These are phyloP conservation scores for Caenorhabditis auriculariae DNA, from an alignment of 2,888 invertebrate species.

Conservation along the genomic window DNA sequence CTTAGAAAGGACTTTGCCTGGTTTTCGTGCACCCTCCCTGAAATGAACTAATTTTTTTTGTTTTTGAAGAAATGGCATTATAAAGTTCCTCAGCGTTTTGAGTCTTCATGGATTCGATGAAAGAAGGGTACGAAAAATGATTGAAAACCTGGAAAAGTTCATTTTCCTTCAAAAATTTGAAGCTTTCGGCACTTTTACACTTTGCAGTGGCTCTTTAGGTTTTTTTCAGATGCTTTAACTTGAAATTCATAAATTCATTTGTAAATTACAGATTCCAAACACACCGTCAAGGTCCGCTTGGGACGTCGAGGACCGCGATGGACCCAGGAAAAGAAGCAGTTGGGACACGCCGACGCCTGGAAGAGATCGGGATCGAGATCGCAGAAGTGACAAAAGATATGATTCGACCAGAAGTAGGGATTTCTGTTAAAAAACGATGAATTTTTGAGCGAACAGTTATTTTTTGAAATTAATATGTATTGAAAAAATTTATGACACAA, in stretches of 20 bases:
- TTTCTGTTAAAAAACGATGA: too few species aligned
- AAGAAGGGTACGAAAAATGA: too few species aligned
- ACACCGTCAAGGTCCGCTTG: slow-evolving; percentile 56
- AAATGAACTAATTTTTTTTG: too few species aligned
- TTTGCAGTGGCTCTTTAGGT: neutral
- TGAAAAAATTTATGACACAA: too few species aligned
- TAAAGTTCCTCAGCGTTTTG: too few species aligned
- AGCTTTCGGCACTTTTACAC: neutral
- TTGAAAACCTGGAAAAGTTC: neutral
- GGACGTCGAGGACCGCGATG: slow-evolving; percentile 52
- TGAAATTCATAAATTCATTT: neutral
- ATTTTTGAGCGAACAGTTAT: too few species aligned
- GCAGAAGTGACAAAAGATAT: slow-evolving; percentile 16
- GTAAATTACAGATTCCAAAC: slow-evolving; percentile 39
- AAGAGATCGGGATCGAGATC: slow-evolving; percentile 13
- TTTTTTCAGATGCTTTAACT: too few species aligned
- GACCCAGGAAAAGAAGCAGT: slow-evolving; percentile 63
- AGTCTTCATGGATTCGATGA: too few species aligned
- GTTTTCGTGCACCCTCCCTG: too few species aligned
- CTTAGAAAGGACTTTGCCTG: too few species aligned
- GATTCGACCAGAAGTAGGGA: slow-evolving; percentile 27
- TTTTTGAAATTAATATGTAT: too few species aligned
- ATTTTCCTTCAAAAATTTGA: neutral
- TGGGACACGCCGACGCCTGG: slow-evolving; percentile 90
- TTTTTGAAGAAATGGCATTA: too few species aligned